phyloP scores from a whole-genome alignment of 2,888 invertebrate genomes.

The Apoda limacodes region DNA sequence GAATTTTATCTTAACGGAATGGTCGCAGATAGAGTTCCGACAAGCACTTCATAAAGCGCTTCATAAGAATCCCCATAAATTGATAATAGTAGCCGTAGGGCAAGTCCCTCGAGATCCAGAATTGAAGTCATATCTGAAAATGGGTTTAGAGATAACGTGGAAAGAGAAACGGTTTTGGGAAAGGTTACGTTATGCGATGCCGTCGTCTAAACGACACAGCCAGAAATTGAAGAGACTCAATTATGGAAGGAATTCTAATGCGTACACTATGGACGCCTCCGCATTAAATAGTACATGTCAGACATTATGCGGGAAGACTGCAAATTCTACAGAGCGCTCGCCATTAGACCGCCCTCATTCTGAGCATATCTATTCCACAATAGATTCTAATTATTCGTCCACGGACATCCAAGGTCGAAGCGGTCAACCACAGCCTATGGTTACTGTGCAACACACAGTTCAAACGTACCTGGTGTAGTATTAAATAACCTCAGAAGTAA shows the following conservation, averaged over 20 bases:
- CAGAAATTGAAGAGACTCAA: slow-evolving; percentile 69
- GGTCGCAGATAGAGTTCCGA: slow-evolving; percentile 91
- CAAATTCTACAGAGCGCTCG: slow-evolving; percentile 66
- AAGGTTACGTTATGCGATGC: slow-evolving; percentile 90
- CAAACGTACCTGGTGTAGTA: slow-evolving; percentile 61
- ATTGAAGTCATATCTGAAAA: slow-evolving; percentile 88
- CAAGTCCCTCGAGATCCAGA: slow-evolving; percentile 88
- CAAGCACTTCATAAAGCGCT: slow-evolving; percentile 91
- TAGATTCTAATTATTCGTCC: slow-evolving; percentile 89
- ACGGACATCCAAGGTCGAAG: slow-evolving; percentile 53
- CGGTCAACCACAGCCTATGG: slow-evolving; percentile 54
- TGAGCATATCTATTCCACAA: slow-evolving; percentile 91
- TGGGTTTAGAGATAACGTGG: slow-evolving; percentile 87
- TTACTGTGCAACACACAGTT: slow-evolving; percentile 61
- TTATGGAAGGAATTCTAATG: slow-evolving; percentile 86
- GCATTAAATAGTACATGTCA: slow-evolving; percentile 73
- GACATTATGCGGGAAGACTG: slow-evolving; percentile 68
- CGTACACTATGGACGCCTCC: slow-evolving; percentile 82
- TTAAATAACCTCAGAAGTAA: slow-evolving; percentile 20
- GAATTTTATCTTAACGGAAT: slow-evolving; percentile 91
- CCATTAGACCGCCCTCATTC: slow-evolving; percentile 81
- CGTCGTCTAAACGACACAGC: slow-evolving; percentile 77
- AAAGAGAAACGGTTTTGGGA: slow-evolving; percentile 96
- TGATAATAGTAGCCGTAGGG: slow-evolving; percentile 86
- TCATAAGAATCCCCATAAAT: slow-evolving; percentile 83